Evolutionary conservation across 92 coral and sea anemone genomes (phyloP), one percentile per base, ranked within the genome.

Genomic region (Phymanthus crucifer): DNA sequence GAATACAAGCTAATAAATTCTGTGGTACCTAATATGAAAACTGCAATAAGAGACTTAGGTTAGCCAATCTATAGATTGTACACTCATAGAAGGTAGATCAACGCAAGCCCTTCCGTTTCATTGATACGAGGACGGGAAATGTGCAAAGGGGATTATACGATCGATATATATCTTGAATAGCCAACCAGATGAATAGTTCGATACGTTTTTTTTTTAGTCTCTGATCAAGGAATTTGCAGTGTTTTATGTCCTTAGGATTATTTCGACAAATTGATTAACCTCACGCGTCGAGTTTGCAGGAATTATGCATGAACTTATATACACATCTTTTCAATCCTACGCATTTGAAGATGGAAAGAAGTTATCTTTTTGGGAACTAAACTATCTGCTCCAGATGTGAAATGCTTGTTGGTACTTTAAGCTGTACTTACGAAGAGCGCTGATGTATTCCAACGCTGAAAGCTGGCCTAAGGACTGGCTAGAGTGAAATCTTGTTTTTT

Each of bases 31-130:
- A 21, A 54, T 54, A 54, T 54, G 21, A 21, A 54, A 14, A 54
- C 64, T 54, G 64, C 6, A 54, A 52, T 43, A 17, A 43, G 48
- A 43, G 13, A 43, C 14, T 10, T 10, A 52, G 23, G 24, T 18
- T 48, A 6, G 26, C 2, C 9, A 24, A 61, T 61, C 68, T 61
- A 61, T 0, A 6, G 68, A 61, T 61, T 61, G 68, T 61, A 38
- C 43, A 10, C 10, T 10, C 48, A 43, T 43, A 11, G 34, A 33
- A 3, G 68, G 29, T 61, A 61, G 68, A n/a, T 4, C 33, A n/a
- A 61, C 8, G 68, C 29, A 61, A 61, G 34, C 21, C 34, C 68
- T 61, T 61, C 68, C 68, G 68, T 61, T 61, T 61, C 48, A 43
- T 3, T 43, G 29, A 11, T 61, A 61, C 16, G 17, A 33, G 33